Percentiles rank a stretch among this genome's conserved stretches.
These are phyloP conservation scores for Pomacea maculata DNA, from an alignment of 1,140 invertebrate species.

Conservation along the genomic window DNA sequence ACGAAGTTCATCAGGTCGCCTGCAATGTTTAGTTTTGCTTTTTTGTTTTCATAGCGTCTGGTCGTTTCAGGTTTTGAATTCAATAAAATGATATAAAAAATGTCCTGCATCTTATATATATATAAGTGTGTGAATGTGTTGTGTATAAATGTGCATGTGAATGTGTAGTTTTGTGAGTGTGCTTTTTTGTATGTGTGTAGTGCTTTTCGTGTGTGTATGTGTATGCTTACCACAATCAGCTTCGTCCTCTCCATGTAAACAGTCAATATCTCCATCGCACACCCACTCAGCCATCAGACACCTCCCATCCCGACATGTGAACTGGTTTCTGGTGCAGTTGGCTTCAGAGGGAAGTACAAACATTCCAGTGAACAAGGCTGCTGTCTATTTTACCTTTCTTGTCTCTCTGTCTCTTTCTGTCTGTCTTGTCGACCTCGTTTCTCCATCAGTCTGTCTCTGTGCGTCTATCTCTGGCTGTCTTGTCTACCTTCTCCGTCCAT, in stretches of 20 bases:
- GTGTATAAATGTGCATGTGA: no score
- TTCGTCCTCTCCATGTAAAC: conserved; percentile 34
- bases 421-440: background rate
- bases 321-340: conserved; percentile 32
- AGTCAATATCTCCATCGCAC: conserved; percentile 48
- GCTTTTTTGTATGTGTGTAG: no score
- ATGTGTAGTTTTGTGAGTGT: no score
- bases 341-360: background rate
- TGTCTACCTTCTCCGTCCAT: no score
- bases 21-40: no score
- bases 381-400: background rate
- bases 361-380: background rate
- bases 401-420: background rate
- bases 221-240: conserved; percentile 27
- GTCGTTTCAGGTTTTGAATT: no score
- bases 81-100: no score
- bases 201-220: no score
- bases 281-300: conserved; percentile 52
- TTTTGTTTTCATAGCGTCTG: no score
- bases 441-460: background rate
- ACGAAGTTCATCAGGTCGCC: no score
- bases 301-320: conserved; percentile 20
- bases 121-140: no score
- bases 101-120: no score
- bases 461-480: background rate